Evolutionary conservation across 1,140 invertebrate genomes (phyloP), one percentile per base, ranked within the genome.

Genomic region (Diorhabda elongata): DNA sequence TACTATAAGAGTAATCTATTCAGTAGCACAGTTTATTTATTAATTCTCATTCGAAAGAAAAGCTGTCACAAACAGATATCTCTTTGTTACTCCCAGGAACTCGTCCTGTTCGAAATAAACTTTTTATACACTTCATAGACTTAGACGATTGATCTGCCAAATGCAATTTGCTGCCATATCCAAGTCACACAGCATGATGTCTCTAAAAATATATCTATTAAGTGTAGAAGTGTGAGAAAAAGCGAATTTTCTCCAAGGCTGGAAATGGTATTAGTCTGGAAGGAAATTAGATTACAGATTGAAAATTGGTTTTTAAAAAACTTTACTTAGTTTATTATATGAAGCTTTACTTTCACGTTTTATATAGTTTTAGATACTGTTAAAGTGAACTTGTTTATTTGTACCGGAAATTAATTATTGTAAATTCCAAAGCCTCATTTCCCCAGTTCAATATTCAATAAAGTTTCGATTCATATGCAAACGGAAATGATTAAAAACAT

Each of bases 121-220:
- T 62, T 62, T 62, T 62, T 62, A 43, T 62, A 44, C 44, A 44
- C 26, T 44, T 42, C 66, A 61, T 52, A 52, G 47, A 52, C n/a
- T n/a, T 52, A 52, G 47, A 52, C 58, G 58, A 67, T 67, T 67
- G 66, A 67, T 67, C 66, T 67, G 66, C 66, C 66, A 67, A 47
- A 7, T 44, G 66, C 66, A 68, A 68, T 68, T 62, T 57, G 61
- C 43, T 61, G 67, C 52, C 61, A 62, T 62, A 44, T n/a, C 61
- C 42, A 44, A 42, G 42, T 3, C 43, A 43, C 42, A 47, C 42
- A 52, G 47, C 47, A n/a, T 52, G 47, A 6, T 52, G 47, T 52
- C 47, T 52, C 47, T 8, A 2, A 52, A 52, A 52, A 52, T 52
- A 52, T 52, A 52, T 52, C 47, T 52, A 52, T 52, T 4, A 52